Evolutionary conservation across 1,140 invertebrate species (phyloP), one percentile per base, ranked within the genome.

Genomic region (Aphis craccivora): DNA sequence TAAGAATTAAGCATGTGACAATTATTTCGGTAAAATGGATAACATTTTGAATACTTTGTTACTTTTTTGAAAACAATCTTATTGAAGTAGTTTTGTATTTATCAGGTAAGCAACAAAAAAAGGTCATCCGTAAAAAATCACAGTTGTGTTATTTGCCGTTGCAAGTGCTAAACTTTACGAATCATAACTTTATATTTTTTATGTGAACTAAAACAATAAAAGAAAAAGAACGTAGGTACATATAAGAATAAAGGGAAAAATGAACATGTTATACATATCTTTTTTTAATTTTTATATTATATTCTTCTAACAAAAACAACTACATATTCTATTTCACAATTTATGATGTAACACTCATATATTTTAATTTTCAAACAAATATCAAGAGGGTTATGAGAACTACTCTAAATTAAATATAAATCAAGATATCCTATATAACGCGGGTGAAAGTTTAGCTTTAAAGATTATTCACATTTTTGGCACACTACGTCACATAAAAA

Each of bases 381-480:
- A 76, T n/a, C 11, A 14, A n/a, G 30, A 76, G 11, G 60, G n/a
- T n/a, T n/a, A 76, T 14, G n/a, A 76, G 14, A n/a, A 76, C n/a
- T n/a, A 76, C n/a, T 18, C 14, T 76, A 76, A 76, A 9, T 45
- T n/a, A 67, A n/a, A 3, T 4, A 45, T 53, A 53, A n/a, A 11
- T n/a, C 60, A n/a, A 67, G 60, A 67, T n/a, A 18, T 67, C 30
- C 60, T n/a, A 67, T 18, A 67, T 45, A 45, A 35, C 60, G 60
- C 14, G 30, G 60, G 60, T 76, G 60, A 76, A 76, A 76, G 60
- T n/a, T 76, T 76, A 76, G n/a, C 60, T 76, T 76, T 76, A 30
- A 76, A 76, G 30, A 76, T n/a, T 76, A 76, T 76, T n/a, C n/a
- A 76, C 60, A 76, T 76, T 76, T 76, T 76, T 76, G 60, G n/a